These are phyloP conservation scores for Pandemis heparana DNA, from an alignment of 2,888 invertebrate species.

Conservation along the genomic window DNA sequence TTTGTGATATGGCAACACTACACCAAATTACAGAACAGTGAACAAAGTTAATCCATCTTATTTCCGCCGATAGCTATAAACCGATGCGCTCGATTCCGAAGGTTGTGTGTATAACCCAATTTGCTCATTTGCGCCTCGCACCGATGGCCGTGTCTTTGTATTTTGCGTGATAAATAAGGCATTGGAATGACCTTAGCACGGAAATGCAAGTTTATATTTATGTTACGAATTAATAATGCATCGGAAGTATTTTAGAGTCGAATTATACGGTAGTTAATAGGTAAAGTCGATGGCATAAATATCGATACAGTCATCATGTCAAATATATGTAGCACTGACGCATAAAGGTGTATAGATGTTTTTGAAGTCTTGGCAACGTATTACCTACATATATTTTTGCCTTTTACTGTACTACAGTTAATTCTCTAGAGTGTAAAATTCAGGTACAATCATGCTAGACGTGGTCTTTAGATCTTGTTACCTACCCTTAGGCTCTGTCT, in stretches of 20 bases:
- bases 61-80: constrained; percentile 15
- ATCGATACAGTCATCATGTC: too few species aligned
- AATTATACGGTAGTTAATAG: neutral
- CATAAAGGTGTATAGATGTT: too few species aligned
- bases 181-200: constrained; percentile 65
- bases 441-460: too few species aligned
- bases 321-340: too few species aligned
- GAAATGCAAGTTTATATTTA: constrained; percentile 47
- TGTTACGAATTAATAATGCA: neutral
- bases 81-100: constrained; percentile 41
- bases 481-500: too few species aligned
- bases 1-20: too few species aligned
- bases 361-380: too few species aligned
- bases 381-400: too few species aligned
- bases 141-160: constrained; percentile 32
- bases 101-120: constrained; percentile 41
- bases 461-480: too few species aligned
- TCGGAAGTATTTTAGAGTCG: neutral
- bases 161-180: constrained; percentile 51
- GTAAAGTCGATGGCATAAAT: too few species aligned
- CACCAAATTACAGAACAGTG: neutral
- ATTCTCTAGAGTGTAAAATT: too few species aligned
- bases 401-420: too few species aligned
- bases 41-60: constrained; percentile 27
- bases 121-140: constrained; percentile 19